Evolutionary conservation across 2,113 vertebrate genomes (phyloP), one percentile per base, ranked within the genome.

Genomic region (Carollia perspicillata): DNA sequence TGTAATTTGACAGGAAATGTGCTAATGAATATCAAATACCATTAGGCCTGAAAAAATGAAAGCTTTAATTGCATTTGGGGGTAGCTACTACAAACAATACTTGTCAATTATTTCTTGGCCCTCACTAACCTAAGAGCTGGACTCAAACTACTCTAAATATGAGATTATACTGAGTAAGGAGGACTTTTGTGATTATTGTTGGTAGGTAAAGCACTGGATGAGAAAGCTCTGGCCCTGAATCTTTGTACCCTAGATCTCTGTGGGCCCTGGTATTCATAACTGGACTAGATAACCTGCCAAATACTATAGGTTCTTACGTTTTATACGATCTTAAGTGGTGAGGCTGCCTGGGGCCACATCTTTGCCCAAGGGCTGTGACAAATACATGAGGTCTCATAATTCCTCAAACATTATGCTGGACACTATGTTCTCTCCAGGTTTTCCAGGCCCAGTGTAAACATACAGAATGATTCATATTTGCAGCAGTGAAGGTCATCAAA

Each of bases 391-490:
- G 8, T 74, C 12, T 20, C 55, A 26, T 85, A 63, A 63, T 94
- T 93, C 28, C 47, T 6, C 17, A 74, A 49, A 18, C 23, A 79
- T 81, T 78, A 44, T 49, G 44, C 72, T 20, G 75, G 53, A 22
- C 79, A 26, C 42, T 72, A 84, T 95, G 44, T 47, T 93, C 65
- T 68, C n/a, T 94, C 53, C 63, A 30, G 26, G 17, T 53, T 92
- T 49, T 92, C 44, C 33, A 71, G 35, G 18, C 53, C 94, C 75
- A 51, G 7, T 74, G 55, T 74, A 94, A 92, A 93, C 58, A 51
- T 55, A 28, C 14, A 84, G 69, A 84, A 65, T 92, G 69, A 93
- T 66, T 92, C 84, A 68, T 87, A 75, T 80, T 79, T 96, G 65
- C 20, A 94, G n/a, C 49, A 84, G 42, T 60, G n/a, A 93, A 96